Evolutionary conservation across 2,888 invertebrate genomes (phyloP).

Genomic region (Troides helena): DNA sequence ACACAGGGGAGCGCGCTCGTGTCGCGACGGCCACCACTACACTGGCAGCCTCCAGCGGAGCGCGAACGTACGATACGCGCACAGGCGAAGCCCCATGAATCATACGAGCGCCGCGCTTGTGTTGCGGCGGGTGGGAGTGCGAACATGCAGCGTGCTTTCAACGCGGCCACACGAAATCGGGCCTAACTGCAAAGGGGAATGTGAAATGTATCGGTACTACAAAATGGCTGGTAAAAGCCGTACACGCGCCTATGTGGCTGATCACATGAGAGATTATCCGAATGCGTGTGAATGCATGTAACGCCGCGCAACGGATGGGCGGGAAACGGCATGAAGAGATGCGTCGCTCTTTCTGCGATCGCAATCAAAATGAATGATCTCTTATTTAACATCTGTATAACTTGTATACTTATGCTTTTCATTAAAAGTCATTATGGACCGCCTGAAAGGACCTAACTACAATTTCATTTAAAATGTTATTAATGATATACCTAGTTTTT

Average conservation of each 20-base stretch:
- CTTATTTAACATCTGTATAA: conserved; percentile 40
- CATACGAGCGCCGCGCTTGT: conserved; percentile 69
- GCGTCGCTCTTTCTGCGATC: conserved; percentile 52
- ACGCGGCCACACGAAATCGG: conserved; percentile 77
- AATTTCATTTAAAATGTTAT: too few species aligned
- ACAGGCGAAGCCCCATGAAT: conserved; percentile 62
- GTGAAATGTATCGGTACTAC: conserved; percentile 68
- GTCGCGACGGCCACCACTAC: conserved; percentile 71
- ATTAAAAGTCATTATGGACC: conserved; percentile 12
- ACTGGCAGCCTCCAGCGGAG: conserved; percentile 73
- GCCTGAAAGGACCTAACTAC: too few species aligned
- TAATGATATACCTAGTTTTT: too few species aligned
- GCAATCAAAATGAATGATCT: conserved; percentile 46
- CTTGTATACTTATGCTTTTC: conserved; percentile 3
- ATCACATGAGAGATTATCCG: conserved; percentile 76
- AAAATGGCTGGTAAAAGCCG: conserved; percentile 69
- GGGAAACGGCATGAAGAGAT: conserved; percentile 64
- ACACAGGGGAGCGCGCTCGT: conserved; percentile 67
- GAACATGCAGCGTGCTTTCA: conserved; percentile 79
- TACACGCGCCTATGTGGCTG: conserved; percentile 68
- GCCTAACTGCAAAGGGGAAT: conserved; percentile 70
- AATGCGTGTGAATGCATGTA: conserved; percentile 77
- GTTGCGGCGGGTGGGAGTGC: conserved; percentile 77
- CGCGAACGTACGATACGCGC: conserved; percentile 66
- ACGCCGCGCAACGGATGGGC: conserved; percentile 66